Conservation (phyloP, 2,797 vertebrate genomes). For the Gymnoscopelus microlampas region DNA sequence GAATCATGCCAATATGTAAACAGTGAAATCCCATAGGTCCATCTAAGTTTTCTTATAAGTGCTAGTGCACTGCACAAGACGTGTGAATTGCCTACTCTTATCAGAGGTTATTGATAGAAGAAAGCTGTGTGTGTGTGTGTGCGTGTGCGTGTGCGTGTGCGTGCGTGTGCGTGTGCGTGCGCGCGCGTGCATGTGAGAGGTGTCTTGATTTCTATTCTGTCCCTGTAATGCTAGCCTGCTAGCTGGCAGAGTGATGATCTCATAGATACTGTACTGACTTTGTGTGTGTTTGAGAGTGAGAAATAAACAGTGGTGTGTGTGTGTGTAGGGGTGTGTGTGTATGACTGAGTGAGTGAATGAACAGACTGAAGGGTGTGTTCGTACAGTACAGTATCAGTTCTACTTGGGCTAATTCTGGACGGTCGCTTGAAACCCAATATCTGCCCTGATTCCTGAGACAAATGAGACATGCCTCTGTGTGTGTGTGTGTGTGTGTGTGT, state of each 20-base stretch:
- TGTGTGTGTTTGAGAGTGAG: slow-evolving; percentile 28
- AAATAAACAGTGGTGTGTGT: neutral
- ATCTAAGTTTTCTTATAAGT: too few relatives aligned
- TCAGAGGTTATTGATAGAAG: too few relatives aligned
- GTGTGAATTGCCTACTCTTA: slow-evolving; percentile 9
- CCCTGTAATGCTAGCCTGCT: slow-evolving; percentile 57
- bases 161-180: slow-evolving; percentile 11
- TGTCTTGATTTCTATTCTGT: slow-evolving; percentile 40
- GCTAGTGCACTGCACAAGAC: slow-evolving; percentile 1
- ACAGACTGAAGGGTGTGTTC: slow-evolving; percentile 29
- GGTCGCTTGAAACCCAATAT: slow-evolving; percentile 66
- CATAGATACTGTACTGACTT: slow-evolving; percentile 51
- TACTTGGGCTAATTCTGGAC: slow-evolving; percentile 69
- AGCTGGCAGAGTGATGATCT: slow-evolving; percentile 65
- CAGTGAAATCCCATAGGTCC: too few relatives aligned
- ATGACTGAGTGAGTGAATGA: slow-evolving; percentile 28
- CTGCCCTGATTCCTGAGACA: slow-evolving; percentile 56
- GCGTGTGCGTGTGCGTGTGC: slow-evolving; percentile 17
- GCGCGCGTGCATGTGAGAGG: slow-evolving; percentile 23
- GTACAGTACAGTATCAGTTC: slow-evolving; percentile 59
- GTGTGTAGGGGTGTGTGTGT: neutral
- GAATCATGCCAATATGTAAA: too few relatives aligned
- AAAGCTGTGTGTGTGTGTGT: neutral
- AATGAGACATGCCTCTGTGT: slow-evolving; percentile 29
- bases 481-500: slow-evolving; percentile 11